Evolutionary conservation across 1,140 invertebrate genomes (phyloP).

Genomic region (Cyphomyrmex costatus): DNA sequence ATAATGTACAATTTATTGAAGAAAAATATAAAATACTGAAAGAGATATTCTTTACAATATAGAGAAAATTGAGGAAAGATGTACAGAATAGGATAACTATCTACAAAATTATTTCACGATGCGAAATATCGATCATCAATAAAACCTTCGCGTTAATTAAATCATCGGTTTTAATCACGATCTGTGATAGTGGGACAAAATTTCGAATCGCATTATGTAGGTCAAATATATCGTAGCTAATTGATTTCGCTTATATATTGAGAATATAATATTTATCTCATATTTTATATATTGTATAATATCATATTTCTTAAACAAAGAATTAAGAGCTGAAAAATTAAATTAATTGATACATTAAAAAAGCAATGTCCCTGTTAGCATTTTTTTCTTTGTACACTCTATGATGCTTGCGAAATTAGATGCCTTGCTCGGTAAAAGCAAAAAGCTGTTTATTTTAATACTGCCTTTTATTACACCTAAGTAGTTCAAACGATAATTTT

Average conservation of each 20-base stretch:
- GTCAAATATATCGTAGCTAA: not conserved
- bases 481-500: constrained; percentile 3
- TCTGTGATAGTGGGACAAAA: not conserved
- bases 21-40: not conserved
- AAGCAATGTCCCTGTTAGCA: not conserved
- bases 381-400: not conserved
- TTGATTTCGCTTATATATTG: not conserved
- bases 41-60: not conserved
- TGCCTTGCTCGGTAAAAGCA: constrained; percentile 12
- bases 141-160: constrained; percentile 5
- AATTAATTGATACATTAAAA: constrained; percentile 1
- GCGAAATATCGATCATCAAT: not conserved
- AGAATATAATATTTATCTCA: constrained; percentile 2
- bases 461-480: not conserved
- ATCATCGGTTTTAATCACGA: not conserved
- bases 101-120: not conserved
- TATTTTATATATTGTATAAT: not conserved
- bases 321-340: not conserved
- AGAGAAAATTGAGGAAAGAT: not conserved
- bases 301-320: too few relatives aligned
- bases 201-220: constrained; percentile 5
- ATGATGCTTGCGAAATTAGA: constrained; percentile 42
- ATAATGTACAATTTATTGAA: not conserved
- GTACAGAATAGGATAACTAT: not conserved
- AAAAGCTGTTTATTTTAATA: constrained; percentile 46